Base-by-base conservation (phyloP, 2,888 invertebrate genomes). In the Dimorphilus gyrociliatus region DNA sequence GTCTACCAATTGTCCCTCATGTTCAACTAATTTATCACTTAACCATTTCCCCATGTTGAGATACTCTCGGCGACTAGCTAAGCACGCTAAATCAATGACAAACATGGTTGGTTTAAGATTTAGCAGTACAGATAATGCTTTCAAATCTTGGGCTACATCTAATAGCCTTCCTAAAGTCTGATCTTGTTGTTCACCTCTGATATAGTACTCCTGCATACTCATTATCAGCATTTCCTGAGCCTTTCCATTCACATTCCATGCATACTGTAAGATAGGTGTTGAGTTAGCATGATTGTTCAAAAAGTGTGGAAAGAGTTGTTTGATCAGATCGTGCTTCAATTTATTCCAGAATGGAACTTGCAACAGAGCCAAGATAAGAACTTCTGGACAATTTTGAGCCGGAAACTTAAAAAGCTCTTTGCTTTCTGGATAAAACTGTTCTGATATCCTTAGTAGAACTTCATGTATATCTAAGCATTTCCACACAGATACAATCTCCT, bases 41-140 rank as follows among this genome's bases (percentile, higher is more conserved):
- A 97, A 67, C 94, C 97, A 99, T 60, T 97, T 97, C 60, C 99
- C 97, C 14, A 97, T 66, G 56, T 97, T 97, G 8, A 97, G 70
- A 60, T 92, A 97, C 60, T 94, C 97, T 34, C 94, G 71, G 30
- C 94, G 69, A 0, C 94, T 92, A 0, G 97, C 97, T 38, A 99
- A 66, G 59, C 94, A 97, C 0, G 97, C 94, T 47, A 97, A 67
- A 63, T 97, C 97, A 44, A 99, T 90, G 23, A 90, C 82, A 63
- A 99, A 97, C 14, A 56, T 53, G 44, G 55, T 57, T 14, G 59
- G 81, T 43, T 81, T 80, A 1, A 81, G 79, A 60, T 88, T 90
- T 25, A 97, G 67, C 31, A 97, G 68, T 53, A 81, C 73, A 1
- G 88, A 85, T 12, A 97, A 64, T 0, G 92, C 90, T 65, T 72